These are phyloP conservation scores for Lanistes nyassanus DNA, from an alignment of 1,140 invertebrate genomes.

Conservation along the genomic window DNA sequence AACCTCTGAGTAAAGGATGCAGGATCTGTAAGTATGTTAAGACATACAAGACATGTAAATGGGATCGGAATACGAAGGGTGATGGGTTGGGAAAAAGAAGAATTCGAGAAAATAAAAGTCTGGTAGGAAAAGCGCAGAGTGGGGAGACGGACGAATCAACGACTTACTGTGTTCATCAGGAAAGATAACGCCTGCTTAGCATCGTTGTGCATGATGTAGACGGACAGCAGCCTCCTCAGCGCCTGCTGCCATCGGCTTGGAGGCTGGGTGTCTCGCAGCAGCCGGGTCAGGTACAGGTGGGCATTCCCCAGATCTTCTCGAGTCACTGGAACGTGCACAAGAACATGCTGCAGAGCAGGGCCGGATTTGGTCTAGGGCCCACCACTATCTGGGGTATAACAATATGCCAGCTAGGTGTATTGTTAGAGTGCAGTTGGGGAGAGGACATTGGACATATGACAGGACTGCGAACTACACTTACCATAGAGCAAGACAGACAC, in stretches of 20 bases:
- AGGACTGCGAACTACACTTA: no score
- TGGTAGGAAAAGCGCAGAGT: not conserved
- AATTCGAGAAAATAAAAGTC: not conserved
- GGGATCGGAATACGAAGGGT: not conserved
- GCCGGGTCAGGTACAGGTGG: constrained; percentile 16
- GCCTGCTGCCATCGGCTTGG: constrained; percentile 17
- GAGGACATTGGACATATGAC: no score
- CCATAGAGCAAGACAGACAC: no score
- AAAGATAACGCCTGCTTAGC: constrained; percentile 18
- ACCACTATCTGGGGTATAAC: no score
- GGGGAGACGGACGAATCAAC: not conserved
- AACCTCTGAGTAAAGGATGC: not conserved
- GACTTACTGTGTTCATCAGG: constrained; percentile 19
- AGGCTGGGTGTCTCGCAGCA: constrained; percentile 23
- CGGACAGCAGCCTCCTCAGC: constrained; percentile 16
- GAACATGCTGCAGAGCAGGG: no score
- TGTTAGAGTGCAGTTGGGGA: no score
- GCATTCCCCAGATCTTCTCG: constrained; percentile 18
- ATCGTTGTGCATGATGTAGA: constrained; percentile 12
- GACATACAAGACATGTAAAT: not conserved
- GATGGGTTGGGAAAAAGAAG: not conserved
- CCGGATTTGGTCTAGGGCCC: no score
- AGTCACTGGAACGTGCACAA: constrained; percentile 10
- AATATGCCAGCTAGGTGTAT: no score
- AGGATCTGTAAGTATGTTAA: not conserved